Percentiles rank a stretch among this genome's conserved stretches.
Evolutionary conservation across 2,797 vertebrate genomes (phyloP).

Genomic region (Lagorchestes hirsutus): DNA sequence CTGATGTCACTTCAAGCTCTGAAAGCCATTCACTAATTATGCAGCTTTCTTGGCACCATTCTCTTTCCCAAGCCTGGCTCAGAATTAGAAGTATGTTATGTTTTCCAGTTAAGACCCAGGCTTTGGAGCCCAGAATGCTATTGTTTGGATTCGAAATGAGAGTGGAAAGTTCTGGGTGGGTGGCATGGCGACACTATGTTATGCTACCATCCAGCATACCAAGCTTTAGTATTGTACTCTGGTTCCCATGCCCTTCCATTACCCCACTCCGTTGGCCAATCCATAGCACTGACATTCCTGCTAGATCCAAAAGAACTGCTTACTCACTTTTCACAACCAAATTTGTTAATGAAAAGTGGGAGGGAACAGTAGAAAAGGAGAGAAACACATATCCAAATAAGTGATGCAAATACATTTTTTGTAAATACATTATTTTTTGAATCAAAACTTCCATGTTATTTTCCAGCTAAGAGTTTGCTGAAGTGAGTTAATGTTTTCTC

Average conservation of each 20-base stretch:
- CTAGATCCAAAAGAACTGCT: background rate
- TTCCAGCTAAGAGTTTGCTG: background rate
- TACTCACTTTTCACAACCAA: background rate
- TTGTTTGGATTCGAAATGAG: conserved; percentile 46
- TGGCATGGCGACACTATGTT: conserved; percentile 20
- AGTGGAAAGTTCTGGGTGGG: conserved; percentile 49
- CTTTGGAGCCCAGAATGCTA: conserved; percentile 48
- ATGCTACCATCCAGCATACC: conserved; percentile 14
- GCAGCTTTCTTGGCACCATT: conserved; percentile 47
- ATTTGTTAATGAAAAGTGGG: background rate
- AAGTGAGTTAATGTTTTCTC: conserved; percentile 29
- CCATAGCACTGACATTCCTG: background rate
- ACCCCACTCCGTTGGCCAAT: background rate
- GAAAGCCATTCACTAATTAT: conserved; percentile 57
- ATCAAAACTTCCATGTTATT: background rate
- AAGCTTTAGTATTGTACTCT: background rate
- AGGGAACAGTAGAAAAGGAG: background rate
- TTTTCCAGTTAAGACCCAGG: conserved; percentile 42
- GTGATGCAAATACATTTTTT: background rate
- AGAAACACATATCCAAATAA: background rate
- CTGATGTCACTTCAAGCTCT: background rate
- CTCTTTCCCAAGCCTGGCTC: conserved; percentile 18
- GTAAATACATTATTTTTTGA: conserved; percentile 43
- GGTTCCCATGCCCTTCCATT: conserved; percentile 59
- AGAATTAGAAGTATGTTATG: background rate